phyloP scores from a whole-genome alignment of 2,113 vertebrate species.

The Eleginops maclovinus region DNA sequence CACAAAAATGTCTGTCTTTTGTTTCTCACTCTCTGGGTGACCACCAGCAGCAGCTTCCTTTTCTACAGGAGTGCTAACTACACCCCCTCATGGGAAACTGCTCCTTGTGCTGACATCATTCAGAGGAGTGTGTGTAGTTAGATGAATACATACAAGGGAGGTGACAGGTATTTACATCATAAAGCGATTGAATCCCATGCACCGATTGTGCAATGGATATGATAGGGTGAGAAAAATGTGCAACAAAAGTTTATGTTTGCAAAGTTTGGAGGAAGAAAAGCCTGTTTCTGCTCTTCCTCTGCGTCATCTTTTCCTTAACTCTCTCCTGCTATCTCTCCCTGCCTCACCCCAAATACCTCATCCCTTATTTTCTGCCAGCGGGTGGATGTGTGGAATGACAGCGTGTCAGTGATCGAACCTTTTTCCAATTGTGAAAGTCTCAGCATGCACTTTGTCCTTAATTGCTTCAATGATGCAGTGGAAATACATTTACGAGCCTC shows the following conservation, averaged over 20 bases:
- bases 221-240: constrained; percentile 30
- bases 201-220: constrained; percentile 59
- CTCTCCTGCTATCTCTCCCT: constrained; percentile 1
- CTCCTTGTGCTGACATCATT: constrained; percentile 43
- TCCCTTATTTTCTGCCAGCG: constrained; percentile 37
- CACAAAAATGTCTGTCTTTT: constrained; percentile 1
- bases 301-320: background rate
- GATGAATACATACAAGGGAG: constrained; percentile 44
- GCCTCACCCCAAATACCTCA: constrained; percentile 18
- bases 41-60: constrained; percentile 30
- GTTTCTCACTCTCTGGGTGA: constrained; percentile 25
- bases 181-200: constrained; percentile 53
- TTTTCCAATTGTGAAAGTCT: constrained; percentile 73
- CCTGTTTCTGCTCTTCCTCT: background rate
- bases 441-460: constrained; percentile 70
- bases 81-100: constrained; percentile 56
- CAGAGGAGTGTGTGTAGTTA: constrained; percentile 29
- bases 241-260: constrained; percentile 4
- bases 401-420: constrained; percentile 62
- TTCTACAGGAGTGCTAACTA: constrained; percentile 56
- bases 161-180: constrained; percentile 61
- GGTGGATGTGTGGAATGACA: constrained; percentile 68
- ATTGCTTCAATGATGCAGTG: constrained; percentile 72
- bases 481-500: constrained; percentile 69
- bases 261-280: constrained; percentile 24